These are phyloP conservation scores for Calliphora vomitoria DNA, from an alignment of 2,888 invertebrate species.

Conservation along the genomic window DNA sequence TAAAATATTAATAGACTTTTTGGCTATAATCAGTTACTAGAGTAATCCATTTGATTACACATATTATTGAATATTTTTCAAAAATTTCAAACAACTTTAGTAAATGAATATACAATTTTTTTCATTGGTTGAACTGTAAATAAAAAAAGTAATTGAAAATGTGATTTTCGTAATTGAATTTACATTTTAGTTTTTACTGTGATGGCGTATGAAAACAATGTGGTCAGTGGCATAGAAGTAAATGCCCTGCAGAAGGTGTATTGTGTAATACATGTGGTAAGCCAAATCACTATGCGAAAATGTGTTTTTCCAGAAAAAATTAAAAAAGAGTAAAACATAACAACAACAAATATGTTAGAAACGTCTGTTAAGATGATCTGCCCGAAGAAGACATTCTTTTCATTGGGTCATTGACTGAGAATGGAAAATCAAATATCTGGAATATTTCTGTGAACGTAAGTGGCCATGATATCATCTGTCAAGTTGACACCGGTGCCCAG, in stretches of 20 bases:
- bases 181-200: too few relatives aligned
- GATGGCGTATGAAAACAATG: not conserved
- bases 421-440: slow-evolving; percentile 8
- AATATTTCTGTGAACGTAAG: slow-evolving; percentile 8
- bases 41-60: too few relatives aligned
- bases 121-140: too few relatives aligned
- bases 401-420: slow-evolving; percentile 22
- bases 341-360: not conserved
- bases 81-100: too few relatives aligned
- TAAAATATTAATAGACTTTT: too few relatives aligned
- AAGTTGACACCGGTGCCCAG: slow-evolving; percentile 44
- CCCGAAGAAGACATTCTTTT: slow-evolving; percentile 17
- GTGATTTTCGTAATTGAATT: too few relatives aligned
- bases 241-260: slow-evolving; percentile 43
- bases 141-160: too few relatives aligned
- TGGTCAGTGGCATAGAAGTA: not conserved
- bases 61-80: too few relatives aligned
- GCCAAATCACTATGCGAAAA: slow-evolving; percentile 52
- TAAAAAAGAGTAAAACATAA: not conserved
- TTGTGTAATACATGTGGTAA: slow-evolving; percentile 33
- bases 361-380: not conserved
- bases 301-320: slow-evolving; percentile 44
- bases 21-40: too few relatives aligned
- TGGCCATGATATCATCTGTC: not conserved
- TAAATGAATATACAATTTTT: too few relatives aligned